Percentiles rank a stretch among this genome's conserved stretches.
Evolutionary conservation across 2,113 vertebrate genomes (phyloP).

Genomic region (Boulengeromyrus knoepffleri): DNA sequence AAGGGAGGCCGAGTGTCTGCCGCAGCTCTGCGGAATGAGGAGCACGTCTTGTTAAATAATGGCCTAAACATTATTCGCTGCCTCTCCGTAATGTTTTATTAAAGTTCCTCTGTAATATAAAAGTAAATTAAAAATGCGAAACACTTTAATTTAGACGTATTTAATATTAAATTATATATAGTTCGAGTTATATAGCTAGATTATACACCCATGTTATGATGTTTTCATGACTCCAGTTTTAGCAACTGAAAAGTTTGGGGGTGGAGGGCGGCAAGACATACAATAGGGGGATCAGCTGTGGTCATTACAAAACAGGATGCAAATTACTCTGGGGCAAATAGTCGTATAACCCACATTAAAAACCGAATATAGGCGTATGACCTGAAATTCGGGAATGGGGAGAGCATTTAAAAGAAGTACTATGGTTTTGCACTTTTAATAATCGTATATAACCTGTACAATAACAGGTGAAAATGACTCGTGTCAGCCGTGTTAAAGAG

Average conservation of each 20-base stretch:
- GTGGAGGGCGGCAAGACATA: neutral
- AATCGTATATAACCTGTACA: neutral
- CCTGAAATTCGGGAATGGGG: neutral
- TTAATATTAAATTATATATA: neutral
- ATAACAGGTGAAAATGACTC: neutral
- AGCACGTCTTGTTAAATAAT: neutral
- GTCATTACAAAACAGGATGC: neutral
- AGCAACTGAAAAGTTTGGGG: neutral
- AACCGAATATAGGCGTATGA: neutral
- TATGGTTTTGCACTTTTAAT: neutral
- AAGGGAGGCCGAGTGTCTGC: neutral
- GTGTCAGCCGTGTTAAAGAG: neutral
- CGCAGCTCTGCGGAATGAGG: neutral
- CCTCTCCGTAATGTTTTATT: neutral
- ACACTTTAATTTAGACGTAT: neutral
- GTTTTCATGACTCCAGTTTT: too few relatives aligned
- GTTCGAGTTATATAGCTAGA: neutral
- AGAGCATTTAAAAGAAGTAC: neutral
- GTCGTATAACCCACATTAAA: neutral
- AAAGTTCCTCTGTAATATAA: neutral
- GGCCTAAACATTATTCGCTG: neutral
- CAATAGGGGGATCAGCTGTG: neutral
- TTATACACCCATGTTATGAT: neutral
- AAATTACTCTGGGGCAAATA: neutral
- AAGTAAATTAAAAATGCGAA: neutral